A percentile compares a stretch with the other conserved stretches of the same genome.
These are phyloP conservation scores for Passerina amoena DNA, from an alignment of 2,113 vertebrate species.

Conservation along the genomic window DNA sequence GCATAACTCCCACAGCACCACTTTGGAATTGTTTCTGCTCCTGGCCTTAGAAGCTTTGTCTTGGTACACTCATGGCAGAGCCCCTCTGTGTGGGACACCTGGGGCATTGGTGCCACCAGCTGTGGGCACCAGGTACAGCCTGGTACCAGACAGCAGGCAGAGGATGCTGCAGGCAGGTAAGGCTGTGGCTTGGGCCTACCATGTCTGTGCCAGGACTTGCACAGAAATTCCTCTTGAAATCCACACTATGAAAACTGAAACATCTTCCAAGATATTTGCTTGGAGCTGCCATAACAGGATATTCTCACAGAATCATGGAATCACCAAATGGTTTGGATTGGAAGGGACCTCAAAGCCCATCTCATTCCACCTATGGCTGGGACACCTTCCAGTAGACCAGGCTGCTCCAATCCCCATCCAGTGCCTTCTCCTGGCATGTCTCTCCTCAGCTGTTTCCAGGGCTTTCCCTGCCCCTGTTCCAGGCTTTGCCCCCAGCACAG, in stretches of 20 bases:
- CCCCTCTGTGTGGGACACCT: not conserved
- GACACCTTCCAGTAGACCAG: not conserved
- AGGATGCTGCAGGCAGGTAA: accelerated
- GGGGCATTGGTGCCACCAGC: not conserved
- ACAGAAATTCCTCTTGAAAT: not conserved
- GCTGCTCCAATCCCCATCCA: not conserved
- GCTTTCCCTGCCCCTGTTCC: not conserved
- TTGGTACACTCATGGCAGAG: accelerated
- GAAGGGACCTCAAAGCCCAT: not conserved
- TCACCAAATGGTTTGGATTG: not conserved
- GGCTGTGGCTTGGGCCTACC: not conserved
- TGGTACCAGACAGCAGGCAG: not conserved
- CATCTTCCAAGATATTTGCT: accelerated
- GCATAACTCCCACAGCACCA: not conserved
- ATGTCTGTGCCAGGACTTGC: not conserved
- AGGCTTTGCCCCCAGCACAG: not conserved
- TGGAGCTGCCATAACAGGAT: not conserved
- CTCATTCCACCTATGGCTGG: not conserved
- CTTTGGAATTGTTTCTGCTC: not conserved
- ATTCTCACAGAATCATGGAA: not conserved
- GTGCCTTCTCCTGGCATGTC: not conserved
- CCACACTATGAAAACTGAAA: not conserved
- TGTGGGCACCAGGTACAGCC: not conserved
- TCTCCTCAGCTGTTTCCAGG: not conserved
- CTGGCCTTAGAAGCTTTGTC: not conserved